Evolutionary conservation across 1,140 invertebrate species (phyloP).

Genomic region (Meloidogyne hapla): DNA sequence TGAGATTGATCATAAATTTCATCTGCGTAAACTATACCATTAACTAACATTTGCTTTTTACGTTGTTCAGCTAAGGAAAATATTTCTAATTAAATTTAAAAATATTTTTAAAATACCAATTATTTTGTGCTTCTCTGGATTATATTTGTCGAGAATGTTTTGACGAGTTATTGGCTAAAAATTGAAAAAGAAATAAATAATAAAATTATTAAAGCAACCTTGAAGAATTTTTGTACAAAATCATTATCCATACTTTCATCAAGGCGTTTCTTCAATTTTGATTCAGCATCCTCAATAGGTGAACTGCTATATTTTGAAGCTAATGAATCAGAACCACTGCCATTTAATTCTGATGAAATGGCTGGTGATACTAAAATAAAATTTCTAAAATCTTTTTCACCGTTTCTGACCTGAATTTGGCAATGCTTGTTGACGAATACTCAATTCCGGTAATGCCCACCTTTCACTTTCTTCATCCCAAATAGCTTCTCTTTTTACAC

Average conservation of each 20-base stretch:
- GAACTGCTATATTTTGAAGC: neutral
- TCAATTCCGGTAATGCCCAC: constrained; percentile 77
- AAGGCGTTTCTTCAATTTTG: constrained; percentile 67
- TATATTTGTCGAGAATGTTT: constrained; percentile 52
- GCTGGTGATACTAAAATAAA: constrained; percentile 23
- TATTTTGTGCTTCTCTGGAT: constrained; percentile 32
- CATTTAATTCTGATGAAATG: neutral
- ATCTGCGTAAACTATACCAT: constrained; percentile 60
- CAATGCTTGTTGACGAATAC: constrained; percentile 69
- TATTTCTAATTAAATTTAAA: neutral
- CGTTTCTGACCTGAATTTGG: constrained; percentile 22
- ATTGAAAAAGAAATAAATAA: neutral
- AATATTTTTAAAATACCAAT: constrained; percentile 23
- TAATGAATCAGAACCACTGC: neutral
- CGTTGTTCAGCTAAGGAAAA: constrained; percentile 5
- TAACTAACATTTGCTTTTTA: constrained; percentile 20
- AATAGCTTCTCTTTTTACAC: constrained; percentile 70
- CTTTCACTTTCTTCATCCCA: constrained; percentile 77
- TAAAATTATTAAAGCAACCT: constrained; percentile 45
- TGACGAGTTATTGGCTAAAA: constrained; percentile 60
- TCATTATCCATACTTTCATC: constrained; percentile 70
- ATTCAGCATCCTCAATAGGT: constrained; percentile 32
- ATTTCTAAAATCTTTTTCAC: neutral
- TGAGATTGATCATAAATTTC: constrained; percentile 47
- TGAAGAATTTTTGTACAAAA: constrained; percentile 74